Conservation (phyloP, 2,888 invertebrate species). For the Sinodicranocentrus sp. region DNA sequence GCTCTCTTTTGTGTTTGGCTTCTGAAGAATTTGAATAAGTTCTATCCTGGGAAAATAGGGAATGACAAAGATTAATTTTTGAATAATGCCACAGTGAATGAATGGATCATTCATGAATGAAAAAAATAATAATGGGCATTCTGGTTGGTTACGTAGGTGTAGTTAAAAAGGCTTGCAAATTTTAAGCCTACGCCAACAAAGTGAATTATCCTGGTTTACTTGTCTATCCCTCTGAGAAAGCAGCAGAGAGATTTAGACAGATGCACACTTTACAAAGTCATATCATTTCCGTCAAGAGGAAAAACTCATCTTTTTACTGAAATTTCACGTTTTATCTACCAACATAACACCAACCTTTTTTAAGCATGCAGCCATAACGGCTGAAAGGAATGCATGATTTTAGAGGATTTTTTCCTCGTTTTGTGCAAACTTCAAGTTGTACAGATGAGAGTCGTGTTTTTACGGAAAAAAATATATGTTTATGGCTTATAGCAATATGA, state of each 20-base stretch:
- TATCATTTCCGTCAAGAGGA: conserved; percentile 20
- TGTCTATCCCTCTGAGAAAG: not conserved
- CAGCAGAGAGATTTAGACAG: too few species aligned
- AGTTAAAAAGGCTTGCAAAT: not conserved
- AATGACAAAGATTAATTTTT: conserved; percentile 25
- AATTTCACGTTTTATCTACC: conserved; percentile 30
- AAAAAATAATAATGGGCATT: too few species aligned
- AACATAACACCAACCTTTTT: not conserved
- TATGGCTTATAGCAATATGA: too few species aligned
- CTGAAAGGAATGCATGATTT: not conserved
- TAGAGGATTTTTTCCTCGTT: not conserved
- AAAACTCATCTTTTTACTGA: not conserved
- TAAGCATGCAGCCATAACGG: conserved; percentile 14
- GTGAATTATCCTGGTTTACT: conserved; percentile 36
- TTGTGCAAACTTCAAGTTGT: too few species aligned
- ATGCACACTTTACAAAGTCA: not conserved
- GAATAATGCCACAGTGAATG: not conserved
- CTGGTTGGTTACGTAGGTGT: not conserved
- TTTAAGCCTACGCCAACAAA: conserved; percentile 6
- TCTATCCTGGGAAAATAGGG: conserved; percentile 12
- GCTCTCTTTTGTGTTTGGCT: too few species aligned
- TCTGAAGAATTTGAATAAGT: too few species aligned
- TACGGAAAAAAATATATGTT: too few species aligned
- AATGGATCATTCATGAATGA: too few species aligned
- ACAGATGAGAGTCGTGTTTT: too few species aligned